Evolutionary conservation across 2,113 vertebrate species (phyloP).

Genomic region (Percopsis transmontana): DNA sequence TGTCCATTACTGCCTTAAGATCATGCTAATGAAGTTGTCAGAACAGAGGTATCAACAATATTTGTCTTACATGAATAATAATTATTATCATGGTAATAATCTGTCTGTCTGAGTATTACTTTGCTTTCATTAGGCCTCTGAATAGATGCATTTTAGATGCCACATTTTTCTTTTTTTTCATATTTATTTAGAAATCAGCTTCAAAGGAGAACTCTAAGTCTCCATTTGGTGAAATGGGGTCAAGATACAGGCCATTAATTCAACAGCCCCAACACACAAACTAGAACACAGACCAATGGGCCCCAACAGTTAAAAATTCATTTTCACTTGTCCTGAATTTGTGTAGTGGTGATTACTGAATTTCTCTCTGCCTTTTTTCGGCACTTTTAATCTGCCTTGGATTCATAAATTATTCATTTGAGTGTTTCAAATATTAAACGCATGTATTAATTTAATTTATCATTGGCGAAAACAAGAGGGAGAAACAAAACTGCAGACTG

Average conservation of each 20-base stretch:
- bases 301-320: slow-evolving; percentile 75
- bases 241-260: slow-evolving; percentile 75
- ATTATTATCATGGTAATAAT: slow-evolving; percentile 69
- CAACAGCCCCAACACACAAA: slow-evolving; percentile 68
- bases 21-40: slow-evolving; percentile 67
- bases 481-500: slow-evolving; percentile 74
- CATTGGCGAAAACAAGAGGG: slow-evolving; percentile 75
- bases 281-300: slow-evolving; percentile 68
- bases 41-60: slow-evolving; percentile 63
- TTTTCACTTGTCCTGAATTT: slow-evolving; percentile 80
- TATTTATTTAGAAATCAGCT: slow-evolving; percentile 68
- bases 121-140: slow-evolving; percentile 66
- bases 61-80: slow-evolving; percentile 76
- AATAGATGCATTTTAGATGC: slow-evolving; percentile 58
- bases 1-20: slow-evolving; percentile 42
- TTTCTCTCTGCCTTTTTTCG: slow-evolving; percentile 48
- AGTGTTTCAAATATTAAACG: slow-evolving; percentile 80
- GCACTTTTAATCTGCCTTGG: slow-evolving; percentile 74
- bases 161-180: slow-evolving; percentile 56
- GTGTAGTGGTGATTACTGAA: slow-evolving; percentile 76
- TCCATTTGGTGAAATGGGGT: slow-evolving; percentile 73
- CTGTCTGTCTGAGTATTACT: slow-evolving; percentile 66
- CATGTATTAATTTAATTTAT: slow-evolving; percentile 81
- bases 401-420: slow-evolving; percentile 75
- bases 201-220: slow-evolving; percentile 67